phyloP scores from a whole-genome alignment of 2,888 invertebrate species.

The Hypolimnas misippus region DNA sequence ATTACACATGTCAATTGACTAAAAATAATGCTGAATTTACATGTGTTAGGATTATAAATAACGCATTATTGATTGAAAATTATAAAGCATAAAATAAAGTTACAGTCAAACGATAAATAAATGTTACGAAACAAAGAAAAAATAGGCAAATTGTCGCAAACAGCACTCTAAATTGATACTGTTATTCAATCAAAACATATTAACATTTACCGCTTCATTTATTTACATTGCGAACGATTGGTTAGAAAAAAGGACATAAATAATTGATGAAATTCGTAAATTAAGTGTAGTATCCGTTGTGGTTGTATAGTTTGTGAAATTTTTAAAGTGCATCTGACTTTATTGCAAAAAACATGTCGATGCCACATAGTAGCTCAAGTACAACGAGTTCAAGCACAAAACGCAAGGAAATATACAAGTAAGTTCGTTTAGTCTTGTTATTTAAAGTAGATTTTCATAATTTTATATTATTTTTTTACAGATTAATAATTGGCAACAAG shows the following conservation, averaged over 20 bases:
- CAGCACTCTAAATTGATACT: not conserved
- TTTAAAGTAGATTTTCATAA: not conserved
- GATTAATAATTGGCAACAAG: not conserved
- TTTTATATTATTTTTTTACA: not conserved
- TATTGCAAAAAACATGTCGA: constrained; percentile 63
- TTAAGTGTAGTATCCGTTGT: not conserved
- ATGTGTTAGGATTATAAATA: constrained; percentile 40
- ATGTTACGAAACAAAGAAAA: not conserved
- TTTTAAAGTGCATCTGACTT: not conserved
- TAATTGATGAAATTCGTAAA: not conserved
- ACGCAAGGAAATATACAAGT: constrained; percentile 83
- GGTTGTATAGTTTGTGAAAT: not conserved
- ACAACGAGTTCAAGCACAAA: constrained; percentile 79
- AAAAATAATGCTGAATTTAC: constrained; percentile 36
- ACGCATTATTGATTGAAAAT: constrained; percentile 22
- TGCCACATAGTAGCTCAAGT: constrained; percentile 81
- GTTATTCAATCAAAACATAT: constrained; percentile 18
- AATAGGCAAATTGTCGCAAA: not conserved
- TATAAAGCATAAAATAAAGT: not conserved
- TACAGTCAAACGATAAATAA: not conserved
- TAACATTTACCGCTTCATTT: constrained; percentile 24
- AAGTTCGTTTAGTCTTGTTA: constrained; percentile 44
- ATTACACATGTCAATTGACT: constrained; percentile 38
- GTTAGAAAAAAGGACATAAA: not conserved
- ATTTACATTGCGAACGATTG: constrained; percentile 20